phyloP scores from a whole-genome alignment of 2,113 vertebrate genomes.

The human (Homo sapiens) region GRCh38 chr7:31109001-31109500 shows the following conservation, averaged over 20 bases:
- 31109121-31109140: not conserved
- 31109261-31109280: not conserved
- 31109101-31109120: not conserved
- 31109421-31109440: not conserved
- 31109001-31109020: not conserved
- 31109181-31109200: not conserved
- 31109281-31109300: not conserved
- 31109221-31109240: not conserved
- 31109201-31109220: not conserved
- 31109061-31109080: constrained; percentile 24
- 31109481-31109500: not conserved
- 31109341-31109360: not conserved
- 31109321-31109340: not conserved
- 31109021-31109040: not conserved
- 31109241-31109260: not conserved
- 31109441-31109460: not conserved
- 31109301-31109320: not conserved
- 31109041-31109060: constrained; percentile 24
- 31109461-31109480: not conserved
- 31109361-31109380: not conserved
- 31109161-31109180: not conserved
- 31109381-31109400: not conserved
- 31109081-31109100: not conserved
- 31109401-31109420: not conserved
- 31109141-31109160: constrained; percentile 11